A percentile compares a stretch with the other conserved stretches of the same genome.
Evolutionary conservation across 2,113 vertebrate genomes (phyloP).

Genomic region (Menidia beryllina): DNA sequence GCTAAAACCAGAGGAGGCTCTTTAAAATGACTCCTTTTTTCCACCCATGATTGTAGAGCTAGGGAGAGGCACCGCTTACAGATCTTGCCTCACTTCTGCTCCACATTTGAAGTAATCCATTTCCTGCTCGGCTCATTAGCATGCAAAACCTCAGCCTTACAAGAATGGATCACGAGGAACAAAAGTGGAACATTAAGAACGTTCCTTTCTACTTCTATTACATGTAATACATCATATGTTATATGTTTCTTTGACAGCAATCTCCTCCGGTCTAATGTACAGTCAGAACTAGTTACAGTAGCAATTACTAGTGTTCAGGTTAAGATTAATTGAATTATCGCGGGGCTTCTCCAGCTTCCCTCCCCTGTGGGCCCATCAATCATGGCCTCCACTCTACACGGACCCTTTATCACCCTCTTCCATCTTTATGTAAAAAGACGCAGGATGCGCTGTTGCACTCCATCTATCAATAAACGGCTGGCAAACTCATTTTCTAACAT

Average conservation of each 20-base stretch:
- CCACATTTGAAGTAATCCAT: conserved; percentile 84
- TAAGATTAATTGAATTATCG: conserved; percentile 82
- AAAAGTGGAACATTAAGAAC: conserved; percentile 68
- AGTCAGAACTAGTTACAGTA: conserved; percentile 76
- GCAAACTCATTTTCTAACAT: conserved; percentile 75
- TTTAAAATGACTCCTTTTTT: conserved; percentile 9
- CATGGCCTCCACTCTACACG: conserved; percentile 38
- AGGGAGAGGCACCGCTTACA: conserved; percentile 1
- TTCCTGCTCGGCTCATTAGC: conserved; percentile 86
- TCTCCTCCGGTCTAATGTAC: conserved; percentile 74
- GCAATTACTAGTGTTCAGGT: conserved; percentile 80
- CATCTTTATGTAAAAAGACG: conserved; percentile 77
- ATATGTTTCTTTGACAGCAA: conserved; percentile 76
- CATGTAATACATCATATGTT: too few species aligned
- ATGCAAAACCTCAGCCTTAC: conserved; percentile 86
- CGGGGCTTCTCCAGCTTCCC: conserved; percentile 71
- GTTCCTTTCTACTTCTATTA: conserved; percentile 72
- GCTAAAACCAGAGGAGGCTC: neutral
- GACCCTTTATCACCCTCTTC: conserved; percentile 72
- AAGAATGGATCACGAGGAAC: conserved; percentile 62
- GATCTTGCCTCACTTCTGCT: conserved; percentile 66
- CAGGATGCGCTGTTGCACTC: conserved; percentile 70
- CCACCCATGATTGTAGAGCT: conserved; percentile 4
- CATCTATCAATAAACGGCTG: conserved; percentile 77
- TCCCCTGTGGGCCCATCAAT: conserved; percentile 77